phyloP scores from a whole-genome alignment of 2,797 vertebrate species.

The Nyctibius grandis region DNA sequence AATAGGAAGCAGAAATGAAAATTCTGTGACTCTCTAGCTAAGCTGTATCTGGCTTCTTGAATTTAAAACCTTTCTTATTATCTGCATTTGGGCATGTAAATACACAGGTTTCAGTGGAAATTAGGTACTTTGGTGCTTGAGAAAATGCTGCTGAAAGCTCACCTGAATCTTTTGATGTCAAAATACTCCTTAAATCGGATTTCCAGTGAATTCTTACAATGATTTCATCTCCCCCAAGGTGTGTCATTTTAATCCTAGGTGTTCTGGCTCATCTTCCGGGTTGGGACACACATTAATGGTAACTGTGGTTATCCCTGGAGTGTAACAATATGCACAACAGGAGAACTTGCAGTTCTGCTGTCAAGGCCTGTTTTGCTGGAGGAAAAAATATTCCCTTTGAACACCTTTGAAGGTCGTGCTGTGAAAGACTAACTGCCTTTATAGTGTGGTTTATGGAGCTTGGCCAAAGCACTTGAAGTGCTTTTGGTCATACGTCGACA shows the following conservation, averaged over 20 bases:
- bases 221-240: background rate
- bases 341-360: slow-evolving; percentile 20
- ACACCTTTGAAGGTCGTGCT: slow-evolving; percentile 30
- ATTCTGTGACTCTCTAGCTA: background rate
- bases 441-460: slow-evolving; percentile 27
- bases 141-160: background rate
- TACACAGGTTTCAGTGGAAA: background rate
- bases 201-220: background rate
- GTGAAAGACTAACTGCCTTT: background rate
- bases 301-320: background rate
- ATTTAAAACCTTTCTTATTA: background rate
- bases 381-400: background rate
- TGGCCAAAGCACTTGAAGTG: slow-evolving; percentile 1
- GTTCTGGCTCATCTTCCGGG: background rate
- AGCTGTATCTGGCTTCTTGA: background rate
- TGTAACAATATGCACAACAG: background rate
- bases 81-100: background rate
- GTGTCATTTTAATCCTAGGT: background rate
- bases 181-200: background rate
- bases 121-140: background rate
- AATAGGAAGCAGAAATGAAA: background rate
- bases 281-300: background rate
- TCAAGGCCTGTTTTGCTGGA: slow-evolving; percentile 4
- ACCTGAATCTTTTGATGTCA: background rate
- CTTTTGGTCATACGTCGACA: background rate